These are phyloP conservation scores for Armadillidium nasatum DNA, from an alignment of 1,140 invertebrate species.

Conservation along the genomic window DNA sequence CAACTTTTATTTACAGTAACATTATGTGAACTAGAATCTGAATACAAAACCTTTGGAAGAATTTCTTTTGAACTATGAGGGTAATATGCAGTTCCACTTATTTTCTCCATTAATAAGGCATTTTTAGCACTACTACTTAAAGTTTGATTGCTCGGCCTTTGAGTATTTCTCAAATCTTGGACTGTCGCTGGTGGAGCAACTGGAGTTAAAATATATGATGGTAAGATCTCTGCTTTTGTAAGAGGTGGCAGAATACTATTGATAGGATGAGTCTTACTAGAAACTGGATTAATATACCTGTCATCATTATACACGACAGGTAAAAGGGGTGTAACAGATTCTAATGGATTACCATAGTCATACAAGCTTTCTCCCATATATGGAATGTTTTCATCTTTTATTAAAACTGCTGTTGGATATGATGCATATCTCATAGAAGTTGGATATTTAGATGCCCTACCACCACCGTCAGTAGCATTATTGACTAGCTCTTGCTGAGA, in stretches of 20 bases:
- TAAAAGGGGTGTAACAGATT: background rate
- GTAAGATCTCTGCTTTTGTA: background rate
- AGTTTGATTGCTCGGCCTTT: background rate
- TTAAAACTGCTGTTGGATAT: background rate
- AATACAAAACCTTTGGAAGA: background rate
- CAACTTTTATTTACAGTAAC: slow-evolving; percentile 2
- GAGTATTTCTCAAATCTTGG: background rate
- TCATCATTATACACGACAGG: background rate
- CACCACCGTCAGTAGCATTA: background rate
- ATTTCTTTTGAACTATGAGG: slow-evolving; percentile 4
- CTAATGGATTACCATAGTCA: background rate
- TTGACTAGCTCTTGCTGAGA: background rate
- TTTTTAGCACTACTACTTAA: background rate
- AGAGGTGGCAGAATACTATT: background rate
- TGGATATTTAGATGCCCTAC: background rate
- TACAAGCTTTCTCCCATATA: background rate
- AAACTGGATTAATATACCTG: background rate
- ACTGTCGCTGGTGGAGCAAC: background rate
- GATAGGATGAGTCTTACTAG: background rate
- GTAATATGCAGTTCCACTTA: background rate
- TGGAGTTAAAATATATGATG: background rate
- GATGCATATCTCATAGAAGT: background rate
- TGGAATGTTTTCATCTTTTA: slow-evolving; percentile 11
- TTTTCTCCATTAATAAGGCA: slow-evolving; percentile 7
- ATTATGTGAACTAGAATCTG: background rate